Evolutionary conservation across 1,140 invertebrate species (phyloP).

Genomic region (Ostrea edulis): DNA sequence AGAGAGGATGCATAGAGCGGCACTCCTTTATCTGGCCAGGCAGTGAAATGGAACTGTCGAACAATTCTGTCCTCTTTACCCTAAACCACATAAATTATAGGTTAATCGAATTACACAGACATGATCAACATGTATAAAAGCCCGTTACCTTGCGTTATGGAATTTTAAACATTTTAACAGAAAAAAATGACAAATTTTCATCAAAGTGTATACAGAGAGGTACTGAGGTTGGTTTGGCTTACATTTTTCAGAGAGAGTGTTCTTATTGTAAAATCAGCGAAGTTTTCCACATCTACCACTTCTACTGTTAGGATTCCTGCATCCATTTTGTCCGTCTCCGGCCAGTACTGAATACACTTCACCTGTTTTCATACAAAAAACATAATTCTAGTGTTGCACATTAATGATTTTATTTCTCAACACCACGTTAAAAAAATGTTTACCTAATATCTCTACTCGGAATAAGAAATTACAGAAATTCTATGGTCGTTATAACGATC

Average conservation of each 20-base stretch:
- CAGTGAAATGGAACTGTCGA: conserved; percentile 96
- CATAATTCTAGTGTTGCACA: too few species aligned
- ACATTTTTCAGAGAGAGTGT: conserved; percentile 16
- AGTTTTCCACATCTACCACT: conserved; percentile 19
- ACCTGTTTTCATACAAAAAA: not conserved
- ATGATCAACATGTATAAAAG: too few species aligned
- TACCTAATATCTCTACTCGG: too few species aligned
- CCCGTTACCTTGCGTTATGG: too few species aligned
- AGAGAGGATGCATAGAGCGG: conserved; percentile 97
- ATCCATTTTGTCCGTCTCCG: not conserved
- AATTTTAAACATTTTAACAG: too few species aligned
- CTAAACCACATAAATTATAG: conserved; percentile 67
- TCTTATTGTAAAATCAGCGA: conserved; percentile 43
- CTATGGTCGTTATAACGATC: too few species aligned
- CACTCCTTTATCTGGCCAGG: conserved; percentile 98
- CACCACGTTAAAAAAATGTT: too few species aligned
- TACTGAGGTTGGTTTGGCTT: too few species aligned
- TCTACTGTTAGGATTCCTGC: not conserved
- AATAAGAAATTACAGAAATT: too few species aligned
- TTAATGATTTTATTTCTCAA: too few species aligned
- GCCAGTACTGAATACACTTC: conserved; percentile 56
- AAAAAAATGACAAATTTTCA: too few species aligned
- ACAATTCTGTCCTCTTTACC: conserved; percentile 95
- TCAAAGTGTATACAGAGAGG: too few species aligned
- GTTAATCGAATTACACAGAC: not conserved